A percentile compares a stretch with the other conserved stretches of the same genome.
Evolutionary conservation across 2,797 vertebrate genomes (phyloP).

Genomic region (Gymnocypris eckloni): DNA sequence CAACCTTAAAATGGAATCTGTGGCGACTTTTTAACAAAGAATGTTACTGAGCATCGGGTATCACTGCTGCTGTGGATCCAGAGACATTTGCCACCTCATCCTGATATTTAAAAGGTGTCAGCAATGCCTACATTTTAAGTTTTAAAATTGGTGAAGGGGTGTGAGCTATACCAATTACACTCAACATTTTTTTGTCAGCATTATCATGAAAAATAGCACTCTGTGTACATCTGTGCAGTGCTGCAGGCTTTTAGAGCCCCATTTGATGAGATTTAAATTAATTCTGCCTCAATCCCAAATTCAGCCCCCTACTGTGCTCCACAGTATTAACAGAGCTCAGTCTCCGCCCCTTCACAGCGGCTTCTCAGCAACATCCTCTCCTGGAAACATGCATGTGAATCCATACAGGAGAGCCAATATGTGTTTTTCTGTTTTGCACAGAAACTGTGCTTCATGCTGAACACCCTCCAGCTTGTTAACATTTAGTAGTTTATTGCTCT

Average conservation of each 20-base stretch:
- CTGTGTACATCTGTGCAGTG: slow-evolving; percentile 48
- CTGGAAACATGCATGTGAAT: slow-evolving; percentile 49
- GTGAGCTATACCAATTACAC: slow-evolving; percentile 9
- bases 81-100: not conserved
- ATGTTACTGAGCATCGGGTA: not conserved
- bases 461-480: not conserved
- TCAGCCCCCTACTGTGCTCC: slow-evolving; percentile 71
- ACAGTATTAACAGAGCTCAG: slow-evolving; percentile 65
- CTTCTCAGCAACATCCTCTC: slow-evolving; percentile 51
- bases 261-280: slow-evolving; percentile 84
- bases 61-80: not conserved
- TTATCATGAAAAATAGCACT: slow-evolving; percentile 33
- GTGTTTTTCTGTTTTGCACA: slow-evolving; percentile 25
- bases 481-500: not conserved
- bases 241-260: slow-evolving; percentile 61
- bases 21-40: not conserved
- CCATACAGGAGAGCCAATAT: not conserved
- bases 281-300: slow-evolving; percentile 79
- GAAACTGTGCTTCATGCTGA: not conserved
- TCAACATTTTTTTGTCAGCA: slow-evolving; percentile 29
- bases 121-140: not conserved
- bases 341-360: slow-evolving; percentile 56
- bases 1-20: not conserved
- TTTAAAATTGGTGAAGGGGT: not conserved
- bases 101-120: not conserved